phyloP scores from a whole-genome alignment of 1,140 invertebrate genomes.

The Psilanteris sp. region DNA sequence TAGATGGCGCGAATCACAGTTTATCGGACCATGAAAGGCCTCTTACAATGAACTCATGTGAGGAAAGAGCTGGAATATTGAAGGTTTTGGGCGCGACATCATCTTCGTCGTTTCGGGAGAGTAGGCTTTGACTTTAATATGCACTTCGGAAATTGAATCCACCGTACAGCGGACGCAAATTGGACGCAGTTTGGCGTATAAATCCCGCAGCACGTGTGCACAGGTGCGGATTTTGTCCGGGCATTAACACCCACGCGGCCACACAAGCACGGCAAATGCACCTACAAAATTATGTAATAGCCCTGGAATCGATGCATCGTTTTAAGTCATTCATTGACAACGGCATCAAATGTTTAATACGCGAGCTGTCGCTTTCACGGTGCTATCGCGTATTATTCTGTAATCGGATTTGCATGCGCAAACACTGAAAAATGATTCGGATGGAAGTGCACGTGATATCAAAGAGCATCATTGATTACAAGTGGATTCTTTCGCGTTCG shows the following conservation, averaged over 20 bases:
- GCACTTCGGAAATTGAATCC: constrained; percentile 74
- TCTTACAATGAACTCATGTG: constrained; percentile 57
- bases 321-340: constrained; percentile 58
- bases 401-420: constrained; percentile 61
- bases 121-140: constrained; percentile 73
- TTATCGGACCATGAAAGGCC: constrained; percentile 55
- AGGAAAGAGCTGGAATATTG: constrained; percentile 63
- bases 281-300: constrained; percentile 51
- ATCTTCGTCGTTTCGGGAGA: constrained; percentile 65
- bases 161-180: constrained; percentile 37
- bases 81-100: constrained; percentile 40
- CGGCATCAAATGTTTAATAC: constrained; percentile 50
- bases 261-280: constrained; percentile 37
- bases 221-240: constrained; percentile 48
- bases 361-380: constrained; percentile 27
- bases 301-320: constrained; percentile 24
- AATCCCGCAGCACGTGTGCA: constrained; percentile 37
- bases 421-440: constrained; percentile 61
- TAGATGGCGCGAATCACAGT: constrained; percentile 24
- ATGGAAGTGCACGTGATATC: constrained; percentile 39
- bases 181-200: constrained; percentile 58
- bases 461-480: constrained; percentile 63
- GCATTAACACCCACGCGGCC: constrained; percentile 39
- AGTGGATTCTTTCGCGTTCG: constrained; percentile 49
- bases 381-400: constrained; percentile 44